Base-by-base conservation (phyloP, 2,797 vertebrate species). In the Tangara arthus region DNA sequence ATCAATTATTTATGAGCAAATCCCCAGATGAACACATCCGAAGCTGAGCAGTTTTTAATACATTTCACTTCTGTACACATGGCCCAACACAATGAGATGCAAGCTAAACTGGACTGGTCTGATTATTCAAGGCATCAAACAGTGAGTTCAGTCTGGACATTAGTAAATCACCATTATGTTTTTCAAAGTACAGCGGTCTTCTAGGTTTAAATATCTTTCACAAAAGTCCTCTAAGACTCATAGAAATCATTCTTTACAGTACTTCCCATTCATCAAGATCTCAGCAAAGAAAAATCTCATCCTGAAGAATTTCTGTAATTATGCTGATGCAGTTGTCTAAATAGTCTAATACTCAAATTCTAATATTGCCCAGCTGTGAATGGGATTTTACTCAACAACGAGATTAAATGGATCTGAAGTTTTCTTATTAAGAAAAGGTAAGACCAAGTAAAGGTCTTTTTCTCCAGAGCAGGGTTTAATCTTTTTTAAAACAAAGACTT, bases 1-100 rank as follows among this genome's bases (percentile, higher is more conserved):
- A 83, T 95, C 89, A 94, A 89, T 95, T 95, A 95, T 97, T 94
- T 93, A 97, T 86, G 82, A 95, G 89, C 76, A 78, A 96, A 91
- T 92, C 35, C 69, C 82, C 76, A 93, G 87, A 89, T 35, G 76
- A 95, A 89, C 82, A 57, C 39, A 60, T 83, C 76, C 1, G 0
- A 87, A 81, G 91, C 79, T 16, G 65, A 94, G 64, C 87, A 30
- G 56, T 50, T 97, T 89, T 94, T 82, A 87, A 73, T 83, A 86
- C 4, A 3, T 93, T 93, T 90, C 72, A 56, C 72, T 89, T 65
- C 82, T 78, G 70, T 59, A 87, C 35, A 28, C 46, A 21, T 0
- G 6, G 82, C 87, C 79, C 76, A 86, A 56, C 18, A 11, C 63
- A 53, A 82, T 14, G 23, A 88, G 66, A 70, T 5, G 4, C 0